These are phyloP conservation scores for Andrena camellia DNA, from an alignment of 2,888 invertebrate species.

Conservation along the genomic window DNA sequence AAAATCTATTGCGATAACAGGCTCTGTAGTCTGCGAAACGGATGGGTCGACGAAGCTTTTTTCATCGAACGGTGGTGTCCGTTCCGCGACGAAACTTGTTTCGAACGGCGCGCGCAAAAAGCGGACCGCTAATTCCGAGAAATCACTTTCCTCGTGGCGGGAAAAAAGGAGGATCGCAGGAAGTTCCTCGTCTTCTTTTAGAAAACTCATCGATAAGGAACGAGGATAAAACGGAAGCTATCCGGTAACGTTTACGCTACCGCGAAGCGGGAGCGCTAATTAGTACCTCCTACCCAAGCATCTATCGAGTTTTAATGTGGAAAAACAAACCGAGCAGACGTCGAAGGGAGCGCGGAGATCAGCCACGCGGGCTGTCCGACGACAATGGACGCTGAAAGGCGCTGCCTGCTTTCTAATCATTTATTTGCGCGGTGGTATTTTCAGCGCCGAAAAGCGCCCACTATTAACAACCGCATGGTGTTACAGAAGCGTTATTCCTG, in stretches of 20 bases:
- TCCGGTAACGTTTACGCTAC: constrained; percentile 38
- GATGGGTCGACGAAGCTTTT: not conserved
- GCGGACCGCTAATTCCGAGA: constrained; percentile 13
- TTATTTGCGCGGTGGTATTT: constrained; percentile 32
- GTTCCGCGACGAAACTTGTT: not conserved
- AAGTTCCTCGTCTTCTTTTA: not conserved
- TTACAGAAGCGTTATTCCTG: constrained; percentile 19
- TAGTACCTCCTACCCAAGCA: not conserved
- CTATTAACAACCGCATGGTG: not conserved
- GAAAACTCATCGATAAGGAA: constrained; percentile 4
- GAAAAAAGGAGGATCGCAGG: constrained; percentile 8
- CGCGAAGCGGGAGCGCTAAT: not conserved
- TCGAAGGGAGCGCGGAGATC: too few relatives aligned
- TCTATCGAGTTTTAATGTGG: not conserved
- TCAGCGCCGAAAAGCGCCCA: constrained; percentile 1
- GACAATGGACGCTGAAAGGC: not conserved
- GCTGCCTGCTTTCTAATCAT: constrained; percentile 20
- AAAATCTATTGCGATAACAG: too few relatives aligned
- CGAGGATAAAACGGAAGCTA: constrained; percentile 16
- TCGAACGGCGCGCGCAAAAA: constrained; percentile 1
- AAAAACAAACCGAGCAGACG: not conserved
- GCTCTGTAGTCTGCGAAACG: too few relatives aligned
- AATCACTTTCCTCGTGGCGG: constrained; percentile 23
- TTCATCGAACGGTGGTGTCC: not conserved
- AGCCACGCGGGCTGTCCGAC: too few relatives aligned